These are phyloP conservation scores for Archips xylosteana DNA, from an alignment of 2,888 invertebrate genomes.

Conservation along the genomic window DNA sequence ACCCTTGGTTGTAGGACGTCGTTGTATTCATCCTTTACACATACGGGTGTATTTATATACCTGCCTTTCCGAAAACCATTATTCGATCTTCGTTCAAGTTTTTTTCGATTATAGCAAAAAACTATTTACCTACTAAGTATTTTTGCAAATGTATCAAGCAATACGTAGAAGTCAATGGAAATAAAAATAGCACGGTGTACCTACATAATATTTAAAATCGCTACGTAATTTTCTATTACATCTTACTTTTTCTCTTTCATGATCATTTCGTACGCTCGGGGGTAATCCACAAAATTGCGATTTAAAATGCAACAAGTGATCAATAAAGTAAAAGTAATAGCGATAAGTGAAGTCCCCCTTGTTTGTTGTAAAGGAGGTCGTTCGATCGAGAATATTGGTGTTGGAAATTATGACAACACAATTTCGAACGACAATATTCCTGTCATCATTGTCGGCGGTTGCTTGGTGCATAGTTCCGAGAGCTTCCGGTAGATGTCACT, in stretches of 20 bases:
- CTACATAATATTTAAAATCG: no score
- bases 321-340: conserved; percentile 55
- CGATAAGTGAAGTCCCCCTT: conserved; percentile 53
- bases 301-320: conserved; percentile 51
- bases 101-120: no score
- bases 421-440: background rate
- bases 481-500: conserved; percentile 20
- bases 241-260: background rate
- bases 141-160: no score
- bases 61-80: no score
- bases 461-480: conserved; percentile 20
- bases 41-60: no score
- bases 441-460: conserved; percentile 24
- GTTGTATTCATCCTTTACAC: no score
- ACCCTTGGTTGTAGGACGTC: no score
- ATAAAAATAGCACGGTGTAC: no score
- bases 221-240: no score
- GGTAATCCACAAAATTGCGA: conserved; percentile 32
- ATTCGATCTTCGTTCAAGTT: no score
- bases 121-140: no score
- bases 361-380: conserved; percentile 45
- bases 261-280: background rate
- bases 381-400: conserved; percentile 21
- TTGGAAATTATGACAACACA: conserved; percentile 24
- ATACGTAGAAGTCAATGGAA: no score